These are phyloP conservation scores for Tolmerus cingulatus DNA, from an alignment of 2,888 invertebrate species.

Conservation along the genomic window DNA sequence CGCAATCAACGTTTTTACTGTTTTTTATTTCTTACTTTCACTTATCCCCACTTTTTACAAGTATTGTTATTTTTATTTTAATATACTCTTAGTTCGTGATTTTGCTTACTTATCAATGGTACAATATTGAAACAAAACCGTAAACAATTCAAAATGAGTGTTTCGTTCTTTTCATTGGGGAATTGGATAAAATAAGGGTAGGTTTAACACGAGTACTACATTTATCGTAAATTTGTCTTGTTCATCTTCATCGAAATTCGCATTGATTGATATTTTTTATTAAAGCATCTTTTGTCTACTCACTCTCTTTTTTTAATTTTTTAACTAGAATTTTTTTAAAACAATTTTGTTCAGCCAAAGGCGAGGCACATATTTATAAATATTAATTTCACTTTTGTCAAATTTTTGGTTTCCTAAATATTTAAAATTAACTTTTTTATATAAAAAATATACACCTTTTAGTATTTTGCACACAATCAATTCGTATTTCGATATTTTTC, in stretches of 20 bases:
- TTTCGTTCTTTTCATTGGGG: neutral
- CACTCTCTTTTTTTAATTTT: conserved; percentile 41
- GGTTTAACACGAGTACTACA: conserved; percentile 4
- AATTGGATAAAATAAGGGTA: conserved; percentile 14
- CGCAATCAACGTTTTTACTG: conserved; percentile 16
- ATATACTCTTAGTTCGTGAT: neutral
- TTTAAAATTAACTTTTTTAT: conserved; percentile 48
- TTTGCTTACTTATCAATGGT: neutral
- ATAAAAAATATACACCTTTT: conserved; percentile 47
- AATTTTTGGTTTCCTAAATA: conserved; percentile 47
- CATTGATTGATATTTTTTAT: conserved; percentile 46
- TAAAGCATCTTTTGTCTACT: conserved; percentile 46
- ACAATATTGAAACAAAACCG: neutral
- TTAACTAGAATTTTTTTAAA: conserved; percentile 45
- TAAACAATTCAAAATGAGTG: neutral
- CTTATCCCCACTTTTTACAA: conserved; percentile 28
- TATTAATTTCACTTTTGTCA: conserved; percentile 41
- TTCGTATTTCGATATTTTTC: conserved; percentile 46
- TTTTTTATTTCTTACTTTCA: neutral
- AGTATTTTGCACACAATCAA: conserved; percentile 45
- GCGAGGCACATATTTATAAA: conserved; percentile 49
- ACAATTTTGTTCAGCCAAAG: conserved; percentile 49
- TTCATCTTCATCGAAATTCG: conserved; percentile 46
- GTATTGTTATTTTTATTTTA: neutral
- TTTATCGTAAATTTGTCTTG: conserved; percentile 1